Conservation (phyloP, 1,140 invertebrate genomes). For the Heliconius hewitsoni region DNA sequence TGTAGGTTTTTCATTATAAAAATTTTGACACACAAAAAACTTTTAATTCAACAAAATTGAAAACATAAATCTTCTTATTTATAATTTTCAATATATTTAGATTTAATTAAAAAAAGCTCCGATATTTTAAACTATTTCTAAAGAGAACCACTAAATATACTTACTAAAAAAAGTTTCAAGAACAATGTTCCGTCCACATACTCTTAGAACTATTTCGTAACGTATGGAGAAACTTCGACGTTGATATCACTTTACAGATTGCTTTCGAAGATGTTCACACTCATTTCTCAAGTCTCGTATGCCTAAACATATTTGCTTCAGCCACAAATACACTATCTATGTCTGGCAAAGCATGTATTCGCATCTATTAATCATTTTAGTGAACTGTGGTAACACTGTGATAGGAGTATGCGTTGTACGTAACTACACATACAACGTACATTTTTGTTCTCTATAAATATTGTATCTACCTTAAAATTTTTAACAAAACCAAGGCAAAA, state of each 20-base stretch:
- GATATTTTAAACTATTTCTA: no score
- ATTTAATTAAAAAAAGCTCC: not conserved
- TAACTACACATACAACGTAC: no score
- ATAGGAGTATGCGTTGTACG: no score
- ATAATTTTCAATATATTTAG: not conserved
- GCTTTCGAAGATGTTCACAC: not conserved
- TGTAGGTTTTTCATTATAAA: no score
- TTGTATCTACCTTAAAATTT: no score
- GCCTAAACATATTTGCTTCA: not conserved
- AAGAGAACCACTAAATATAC: no score
- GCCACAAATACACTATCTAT: slow-evolving; percentile 8
- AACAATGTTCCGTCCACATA: no score
- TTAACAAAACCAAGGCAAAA: no score
- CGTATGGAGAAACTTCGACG: not conserved
- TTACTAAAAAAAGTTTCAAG: no score
- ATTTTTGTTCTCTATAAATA: no score
- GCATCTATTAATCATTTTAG: not conserved
- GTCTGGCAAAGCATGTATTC: not conserved
- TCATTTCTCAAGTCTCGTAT: not conserved
- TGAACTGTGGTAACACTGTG: not conserved
- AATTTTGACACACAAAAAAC: no score
- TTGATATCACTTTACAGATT: slow-evolving; percentile 1
- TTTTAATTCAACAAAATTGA: no score
- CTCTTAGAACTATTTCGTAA: not conserved
- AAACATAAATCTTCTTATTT: not conserved